Evolutionary conservation across 2,113 vertebrate species (phyloP).

Genomic region (Paradoxurus hermaphroditus): DNA sequence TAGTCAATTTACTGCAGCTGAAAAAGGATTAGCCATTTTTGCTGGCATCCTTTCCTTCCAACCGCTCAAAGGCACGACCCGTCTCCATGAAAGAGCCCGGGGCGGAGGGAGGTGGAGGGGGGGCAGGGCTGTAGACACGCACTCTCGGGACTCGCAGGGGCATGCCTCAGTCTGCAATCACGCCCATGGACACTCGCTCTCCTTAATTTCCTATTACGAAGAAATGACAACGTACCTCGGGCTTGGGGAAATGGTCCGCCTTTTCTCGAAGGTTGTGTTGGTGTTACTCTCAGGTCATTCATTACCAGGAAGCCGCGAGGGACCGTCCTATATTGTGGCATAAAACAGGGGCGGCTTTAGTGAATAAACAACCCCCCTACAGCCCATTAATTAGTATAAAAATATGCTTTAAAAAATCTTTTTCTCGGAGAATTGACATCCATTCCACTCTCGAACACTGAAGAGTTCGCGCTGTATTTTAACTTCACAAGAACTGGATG

Average conservation of each 20-base stretch:
- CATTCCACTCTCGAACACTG: neutral
- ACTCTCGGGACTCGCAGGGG: neutral
- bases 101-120: accelerated
- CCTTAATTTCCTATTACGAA: neutral
- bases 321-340: neutral
- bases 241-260: neutral
- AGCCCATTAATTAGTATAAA: neutral
- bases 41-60: constrained; percentile 46
- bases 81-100: neutral
- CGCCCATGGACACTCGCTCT: neutral
- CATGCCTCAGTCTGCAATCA: neutral
- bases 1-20: constrained; percentile 51
- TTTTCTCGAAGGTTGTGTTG: neutral
- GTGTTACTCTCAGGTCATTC: neutral
- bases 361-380: neutral
- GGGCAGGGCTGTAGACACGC: neutral
- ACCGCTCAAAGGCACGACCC: constrained; percentile 45
- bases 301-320: neutral
- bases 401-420: neutral
- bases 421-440: neutral
- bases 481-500: constrained; percentile 39
- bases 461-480: neutral
- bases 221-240: neutral
- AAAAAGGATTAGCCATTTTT: constrained; percentile 72
- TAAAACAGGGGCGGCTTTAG: neutral